Base-by-base conservation (phyloP, 2,113 vertebrate species). In the Coracopsis vasa region DNA sequence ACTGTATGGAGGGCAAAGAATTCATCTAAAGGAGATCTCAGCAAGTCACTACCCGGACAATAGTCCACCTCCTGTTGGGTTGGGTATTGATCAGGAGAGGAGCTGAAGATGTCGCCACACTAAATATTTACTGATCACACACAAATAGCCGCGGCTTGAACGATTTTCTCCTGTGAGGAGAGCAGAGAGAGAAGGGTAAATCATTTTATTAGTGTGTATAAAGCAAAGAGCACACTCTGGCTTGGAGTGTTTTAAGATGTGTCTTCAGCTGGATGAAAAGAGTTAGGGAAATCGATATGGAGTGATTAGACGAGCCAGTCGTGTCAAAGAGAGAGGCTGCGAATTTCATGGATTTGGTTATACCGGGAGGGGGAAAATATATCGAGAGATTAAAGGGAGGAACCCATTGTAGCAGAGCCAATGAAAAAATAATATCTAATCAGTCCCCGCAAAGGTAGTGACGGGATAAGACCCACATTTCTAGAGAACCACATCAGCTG, bases 71-170 rank as follows among this genome's bases (percentile, higher is more conserved):
- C 98, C 98, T 97, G 98, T 97, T 95, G 98, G 98, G 98, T 97
- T 97, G 97, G 70, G 96, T 97, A 99, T 99, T 98, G 99, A 99
- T 99, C 98, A 98, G 97, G 96, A 98, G 98, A 97, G 98, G 97
- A 98, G 99, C 98, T 97, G 98, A 98, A 98, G 98, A 99, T 98
- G 98, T 99, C 98, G 98, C 98, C 98, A 98, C 98, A 98, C 99
- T 99, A 99, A 99, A 99, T 99, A 99, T 99, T 99, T 99, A 99
- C 99, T 98, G 98, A 99, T 99, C 98, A 98, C 98, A 99, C 98
- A 98, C 98, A 99, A 98, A 99, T 98, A 98, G 98, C 98, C 96
- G 97, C 98, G 98, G 98, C 98, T 98, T 95, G 98, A 99, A 99
- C 98, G 98, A 99, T 99, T 99, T 98, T 99, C 98, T 98, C 98